Percentiles rank a stretch among this genome's conserved stretches.
Evolutionary conservation across 2,113 vertebrate genomes (phyloP).

Genomic region (Oreochromis tanganicae): DNA sequence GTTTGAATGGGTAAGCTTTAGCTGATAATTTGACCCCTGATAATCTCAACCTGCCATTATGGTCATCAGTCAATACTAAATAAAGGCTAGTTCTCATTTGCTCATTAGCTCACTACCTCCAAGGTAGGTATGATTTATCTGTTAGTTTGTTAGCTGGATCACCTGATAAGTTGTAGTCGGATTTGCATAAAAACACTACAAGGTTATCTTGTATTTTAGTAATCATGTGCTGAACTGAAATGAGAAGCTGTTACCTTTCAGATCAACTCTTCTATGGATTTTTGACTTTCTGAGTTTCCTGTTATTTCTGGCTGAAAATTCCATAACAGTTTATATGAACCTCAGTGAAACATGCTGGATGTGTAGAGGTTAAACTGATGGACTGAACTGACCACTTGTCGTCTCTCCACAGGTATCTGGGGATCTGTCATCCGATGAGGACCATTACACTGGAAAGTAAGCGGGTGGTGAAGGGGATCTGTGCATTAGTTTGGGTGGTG

Average conservation of each 20-base stretch:
- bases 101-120: neutral
- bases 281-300: neutral
- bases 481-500: slow-evolving; percentile 75
- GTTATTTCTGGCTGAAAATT: neutral
- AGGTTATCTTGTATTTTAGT: neutral
- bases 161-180: neutral
- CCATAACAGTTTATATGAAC: neutral
- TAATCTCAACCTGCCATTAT: neutral
- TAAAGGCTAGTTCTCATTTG: neutral
- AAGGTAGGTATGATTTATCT: neutral
- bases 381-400: neutral
- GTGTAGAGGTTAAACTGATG: neutral
- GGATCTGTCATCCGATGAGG: slow-evolving; percentile 77
- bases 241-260: neutral
- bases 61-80: neutral
- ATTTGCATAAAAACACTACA: neutral
- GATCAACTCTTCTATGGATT: neutral
- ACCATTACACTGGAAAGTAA: slow-evolving; percentile 77
- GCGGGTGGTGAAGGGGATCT: slow-evolving; percentile 71
- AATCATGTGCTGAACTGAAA: neutral
- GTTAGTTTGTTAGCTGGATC: neutral
- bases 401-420: slow-evolving; percentile 70
- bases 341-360: neutral
- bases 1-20: neutral
- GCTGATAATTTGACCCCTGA: neutral